phyloP scores from a whole-genome alignment of 1,140 invertebrate species.

The Rhagoletis pomonella region DNA sequence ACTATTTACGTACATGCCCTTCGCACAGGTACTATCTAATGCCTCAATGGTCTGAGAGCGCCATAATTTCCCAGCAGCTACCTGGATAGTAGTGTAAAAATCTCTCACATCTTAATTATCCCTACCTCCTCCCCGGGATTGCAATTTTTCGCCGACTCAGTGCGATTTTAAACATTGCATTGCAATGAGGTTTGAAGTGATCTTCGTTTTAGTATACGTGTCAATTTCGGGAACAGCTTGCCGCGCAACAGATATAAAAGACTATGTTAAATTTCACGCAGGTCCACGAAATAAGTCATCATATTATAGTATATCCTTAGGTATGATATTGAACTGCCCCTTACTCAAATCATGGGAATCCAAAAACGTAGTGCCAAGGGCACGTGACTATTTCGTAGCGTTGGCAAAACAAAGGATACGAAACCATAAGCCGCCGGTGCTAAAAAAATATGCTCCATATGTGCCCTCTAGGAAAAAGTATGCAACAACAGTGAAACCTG shows the following conservation, averaged over 20 bases:
- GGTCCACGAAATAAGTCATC: neutral
- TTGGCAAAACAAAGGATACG: neutral
- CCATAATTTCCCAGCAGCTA: no score
- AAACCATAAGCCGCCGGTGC: neutral
- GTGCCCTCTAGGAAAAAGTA: neutral
- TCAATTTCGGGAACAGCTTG: neutral
- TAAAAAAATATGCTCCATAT: conserved; percentile 12
- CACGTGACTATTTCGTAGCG: neutral
- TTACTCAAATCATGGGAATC: neutral
- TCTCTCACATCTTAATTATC: no score
- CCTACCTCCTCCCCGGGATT: no score
- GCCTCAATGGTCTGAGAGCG: no score
- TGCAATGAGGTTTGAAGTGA: neutral
- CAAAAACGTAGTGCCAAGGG: neutral
- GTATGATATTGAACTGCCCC: neutral
- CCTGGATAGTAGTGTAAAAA: no score
- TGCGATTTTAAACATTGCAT: neutral
- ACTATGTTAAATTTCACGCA: conserved; percentile 11
- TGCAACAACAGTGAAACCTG: conserved; percentile 8
- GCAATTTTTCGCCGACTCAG: neutral
- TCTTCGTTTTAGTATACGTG: neutral
- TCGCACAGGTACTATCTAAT: no score
- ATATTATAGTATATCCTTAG: neutral
- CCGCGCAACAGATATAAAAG: neutral
- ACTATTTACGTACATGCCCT: no score